These are phyloP conservation scores for Acrocera orbiculus DNA, from an alignment of 2,888 invertebrate species.

Conservation along the genomic window DNA sequence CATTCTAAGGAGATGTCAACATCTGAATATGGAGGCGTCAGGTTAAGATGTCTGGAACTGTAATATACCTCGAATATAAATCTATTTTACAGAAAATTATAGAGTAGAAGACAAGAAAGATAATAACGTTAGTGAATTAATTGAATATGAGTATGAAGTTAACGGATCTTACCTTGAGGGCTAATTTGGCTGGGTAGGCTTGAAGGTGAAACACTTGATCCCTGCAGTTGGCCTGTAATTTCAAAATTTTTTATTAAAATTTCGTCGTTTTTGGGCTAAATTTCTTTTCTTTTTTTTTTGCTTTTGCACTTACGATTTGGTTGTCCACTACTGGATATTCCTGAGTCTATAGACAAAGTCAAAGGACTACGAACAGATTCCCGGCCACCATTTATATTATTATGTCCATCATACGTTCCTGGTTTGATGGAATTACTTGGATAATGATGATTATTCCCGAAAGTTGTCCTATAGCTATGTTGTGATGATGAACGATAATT, in stretches of 20 bases:
- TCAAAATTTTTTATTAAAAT: background rate
- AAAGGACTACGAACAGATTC: conserved; percentile 36
- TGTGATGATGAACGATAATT: conserved; percentile 11
- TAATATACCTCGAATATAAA: no score
- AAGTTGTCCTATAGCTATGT: conserved; percentile 6
- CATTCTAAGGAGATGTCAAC: no score
- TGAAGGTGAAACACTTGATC: conserved; percentile 18
- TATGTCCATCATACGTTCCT: no score
- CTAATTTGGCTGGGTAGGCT: conserved; percentile 19
- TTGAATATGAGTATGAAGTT: background rate
- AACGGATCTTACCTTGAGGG: conserved; percentile 16
- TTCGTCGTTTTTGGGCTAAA: background rate
- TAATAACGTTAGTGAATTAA: conserved; percentile 3
- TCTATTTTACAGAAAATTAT: no score
- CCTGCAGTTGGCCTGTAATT: conserved; percentile 15
- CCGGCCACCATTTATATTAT: no score
- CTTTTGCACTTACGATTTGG: conserved; percentile 15
- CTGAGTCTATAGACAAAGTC: conserved; percentile 81
- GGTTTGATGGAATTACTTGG: no score
- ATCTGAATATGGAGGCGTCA: no score
- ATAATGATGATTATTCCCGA: no score
- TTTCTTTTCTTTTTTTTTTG: background rate
- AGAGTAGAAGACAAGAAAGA: conserved; percentile 2
- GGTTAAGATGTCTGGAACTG: no score
- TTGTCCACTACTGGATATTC: conserved; percentile 42